Evolutionary conservation across 2,797 vertebrate species (phyloP), one percentile per base, ranked within the genome.

Genomic region (Hypotaenidia philippensis): DNA sequence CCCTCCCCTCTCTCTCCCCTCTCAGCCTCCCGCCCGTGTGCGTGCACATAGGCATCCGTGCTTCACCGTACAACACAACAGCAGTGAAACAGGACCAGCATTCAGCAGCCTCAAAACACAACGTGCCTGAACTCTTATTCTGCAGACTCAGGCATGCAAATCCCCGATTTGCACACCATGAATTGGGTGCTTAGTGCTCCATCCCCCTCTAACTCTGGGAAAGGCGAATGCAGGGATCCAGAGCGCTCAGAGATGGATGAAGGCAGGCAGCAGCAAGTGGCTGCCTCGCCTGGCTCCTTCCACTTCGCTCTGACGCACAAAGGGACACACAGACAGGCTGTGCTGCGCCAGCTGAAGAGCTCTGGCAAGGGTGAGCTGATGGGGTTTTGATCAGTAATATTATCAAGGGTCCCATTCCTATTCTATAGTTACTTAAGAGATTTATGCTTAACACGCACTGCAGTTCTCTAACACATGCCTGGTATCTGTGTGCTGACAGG

Each of bases 31-130:
- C 6, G 3, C 38, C 10, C 21, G 32, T 9, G 6, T 21, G 64
- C 4, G 4, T 1, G 8, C 5, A 18, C 1, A 2, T 12, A 50
- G 40, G 11, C 5, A 0, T 12, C 68, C 19, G 11, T 0, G 0
- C 22, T 13, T 14, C 15, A 36, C 21, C 45, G 26, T 6, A 9
- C 0, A 31, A 53, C 0, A 1, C 7, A 36, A 27, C 26, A 72
- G 50, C 38, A 64, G n/a, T 32, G 34, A 34, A 45, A 31, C 11
- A 44, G 50, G 21, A 47, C 20, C 4, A 1, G 66, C n/a, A 20
- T 3, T 9, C 49, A 25, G 13, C 0, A 3, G 49, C 23, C 0
- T 44, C 72, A 57, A 40, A 85, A 83, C 34, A 2, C 1, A 25
- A 10, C 7, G 20, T 1, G 0, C 11, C 59, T 38, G 47, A 77